Evolutionary conservation across 2,797 vertebrate species (phyloP), one percentile per base, ranked within the genome.

Genomic region (Pempheris klunzingeri): DNA sequence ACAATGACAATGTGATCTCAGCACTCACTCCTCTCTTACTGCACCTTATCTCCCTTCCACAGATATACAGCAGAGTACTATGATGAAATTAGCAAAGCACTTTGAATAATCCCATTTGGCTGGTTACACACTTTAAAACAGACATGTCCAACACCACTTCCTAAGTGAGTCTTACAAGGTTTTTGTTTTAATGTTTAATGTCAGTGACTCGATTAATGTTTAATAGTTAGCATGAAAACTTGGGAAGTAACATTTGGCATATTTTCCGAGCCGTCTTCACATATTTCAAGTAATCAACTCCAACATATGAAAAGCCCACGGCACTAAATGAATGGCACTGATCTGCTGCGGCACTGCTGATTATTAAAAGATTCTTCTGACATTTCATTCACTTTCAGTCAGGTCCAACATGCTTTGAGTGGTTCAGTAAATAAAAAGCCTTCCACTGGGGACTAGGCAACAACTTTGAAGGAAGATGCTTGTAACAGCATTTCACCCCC

Each of bases 351-450:
- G n/a, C n/a, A n/a, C n/a, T n/a, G n/a, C 18, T 28, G 17, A 44
- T 38, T 39, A 9, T 1, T 30, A 34, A 50, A 36, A 22, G 6
- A 36, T 12, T 52, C 18, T 17, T 30, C 8, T 6, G 20, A 54
- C 49, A 52, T 32, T 53, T 59, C 18, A 57, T 57, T 77, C 41
- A 18, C 15, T 74, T 41, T 47, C 44, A 54, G 63, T 54, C 18
- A 59, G 50, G 34, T 68, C 43, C 34, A 69, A 6, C 53, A 63
- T 66, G 32, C 28, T 53, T 30, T 15, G 46, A 84, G 49, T 58
- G 68, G 62, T 74, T 77, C 36, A 66, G 49, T 71, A 65, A 84
- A 82, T 78, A 63, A 53, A 50, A 74, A 60, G 59, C 38, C 68
- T 58, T 63, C 73, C 77, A 57, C 53, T 30, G 41, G 73, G 30